Base-by-base conservation (phyloP, 1,140 invertebrate genomes). In the Drosophila obscura region DNA sequence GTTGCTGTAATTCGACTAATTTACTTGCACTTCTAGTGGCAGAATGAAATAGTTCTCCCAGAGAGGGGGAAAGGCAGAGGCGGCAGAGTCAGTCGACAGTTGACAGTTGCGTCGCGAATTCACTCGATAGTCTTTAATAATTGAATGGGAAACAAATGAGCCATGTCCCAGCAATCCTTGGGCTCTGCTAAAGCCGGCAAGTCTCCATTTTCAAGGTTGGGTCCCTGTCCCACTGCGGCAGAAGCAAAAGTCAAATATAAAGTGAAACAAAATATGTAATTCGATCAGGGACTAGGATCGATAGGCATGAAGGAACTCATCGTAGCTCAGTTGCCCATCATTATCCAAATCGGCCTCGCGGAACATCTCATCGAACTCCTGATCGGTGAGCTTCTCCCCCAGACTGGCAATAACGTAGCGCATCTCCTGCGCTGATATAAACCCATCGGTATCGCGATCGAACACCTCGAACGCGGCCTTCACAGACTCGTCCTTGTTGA, bases 321-420 rank as follows among this genome's bases (percentile, higher is more conserved):
- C 8, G 41, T 39, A 63, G 16, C 44, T 60, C 0, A 85, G 65
- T 9, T 28, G 39, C 6, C 77, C 77, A 62, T 77, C 77, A 19
- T 46, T 57, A 13, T 84, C 64, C 3, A 31, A 5, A 50, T 84
- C 77, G 5, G 66, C 28, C 62, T 80, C 77, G 2, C 13, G 58
- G 46, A 77, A 58, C 71, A 84, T 84, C 1, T 77, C 64, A 0
- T 66, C 11, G 26, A 74, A 66, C 16, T 85, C 81, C 24, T 69
- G 31, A 0, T 85, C 77, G 11, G 52, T 63, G 6, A 50, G 58
- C 3, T 56, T 19, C 7, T 58, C 45, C 2, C 80, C 80, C 24
- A 78, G 24, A 62, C 43, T 62, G 9, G 5, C 6, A 26, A 69
- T 69, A 7, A 78, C 45, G 11, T 0, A 49, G 1, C 45, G 50